Conservation (phyloP, 2,113 vertebrate species). For the Ciconia maguari region DNA sequence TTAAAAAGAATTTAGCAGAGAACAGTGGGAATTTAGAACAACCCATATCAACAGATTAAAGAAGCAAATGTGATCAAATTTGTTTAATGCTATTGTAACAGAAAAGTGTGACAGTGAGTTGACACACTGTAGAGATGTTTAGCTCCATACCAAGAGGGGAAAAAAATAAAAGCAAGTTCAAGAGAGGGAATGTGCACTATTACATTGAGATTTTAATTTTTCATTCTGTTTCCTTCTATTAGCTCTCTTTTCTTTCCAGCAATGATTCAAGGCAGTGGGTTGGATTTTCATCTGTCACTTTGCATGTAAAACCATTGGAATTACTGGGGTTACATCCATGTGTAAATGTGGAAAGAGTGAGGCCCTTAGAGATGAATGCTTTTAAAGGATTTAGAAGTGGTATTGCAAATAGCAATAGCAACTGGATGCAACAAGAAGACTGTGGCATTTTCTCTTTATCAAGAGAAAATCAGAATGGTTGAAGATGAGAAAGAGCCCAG, state of each 20-base stretch:
- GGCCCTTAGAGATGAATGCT: neutral
- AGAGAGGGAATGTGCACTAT: neutral
- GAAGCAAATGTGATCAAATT: constrained; percentile 31
- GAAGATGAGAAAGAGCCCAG: neutral
- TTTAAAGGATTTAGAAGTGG: neutral
- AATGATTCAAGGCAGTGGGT: neutral
- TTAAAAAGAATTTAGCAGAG: constrained; percentile 22
- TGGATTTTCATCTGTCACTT: neutral
- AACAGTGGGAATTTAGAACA: constrained; percentile 18
- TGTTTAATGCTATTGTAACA: constrained; percentile 48
- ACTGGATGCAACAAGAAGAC: neutral
- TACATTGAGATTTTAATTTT: constrained; percentile 21
- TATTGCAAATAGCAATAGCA: neutral
- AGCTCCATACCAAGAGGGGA: neutral
- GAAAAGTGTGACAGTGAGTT: constrained; percentile 31
- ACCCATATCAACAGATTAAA: constrained; percentile 3
- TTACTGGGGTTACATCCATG: neutral
- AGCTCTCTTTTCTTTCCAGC: neutral
- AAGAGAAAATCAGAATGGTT: neutral
- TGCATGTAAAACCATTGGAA: neutral
- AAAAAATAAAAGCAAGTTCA: neutral
- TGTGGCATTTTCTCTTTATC: neutral
- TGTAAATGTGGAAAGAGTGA: neutral
- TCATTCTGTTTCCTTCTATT: neutral
- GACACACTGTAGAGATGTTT: constrained; percentile 23